These are phyloP conservation scores for Bicyclus anynana DNA, from an alignment of 1,140 invertebrate genomes.

Conservation along the genomic window DNA sequence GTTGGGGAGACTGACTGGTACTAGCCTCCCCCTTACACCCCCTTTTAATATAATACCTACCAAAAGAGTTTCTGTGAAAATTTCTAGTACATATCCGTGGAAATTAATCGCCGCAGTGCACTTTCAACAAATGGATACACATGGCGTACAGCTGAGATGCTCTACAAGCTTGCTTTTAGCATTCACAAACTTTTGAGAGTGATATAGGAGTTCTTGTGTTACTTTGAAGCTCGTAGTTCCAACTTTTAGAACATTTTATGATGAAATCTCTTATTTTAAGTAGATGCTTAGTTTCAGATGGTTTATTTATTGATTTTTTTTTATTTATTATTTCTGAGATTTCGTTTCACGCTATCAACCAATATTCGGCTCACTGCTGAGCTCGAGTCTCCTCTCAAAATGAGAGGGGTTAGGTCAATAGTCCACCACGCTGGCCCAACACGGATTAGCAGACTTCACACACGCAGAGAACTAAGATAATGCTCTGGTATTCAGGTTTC, in stretches of 20 bases:
- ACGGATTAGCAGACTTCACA: too few species aligned
- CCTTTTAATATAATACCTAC: neutral
- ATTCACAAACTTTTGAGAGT: conserved; percentile 7
- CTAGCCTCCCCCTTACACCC: too few species aligned
- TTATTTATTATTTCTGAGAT: too few species aligned
- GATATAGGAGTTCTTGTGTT: conserved; percentile 9
- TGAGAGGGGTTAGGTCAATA: too few species aligned
- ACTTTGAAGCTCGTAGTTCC: neutral
- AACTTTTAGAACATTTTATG: conserved; percentile 1
- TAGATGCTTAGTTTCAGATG: neutral
- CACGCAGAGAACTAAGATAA: too few species aligned
- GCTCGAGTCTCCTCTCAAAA: too few species aligned
- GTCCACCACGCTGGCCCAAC: too few species aligned
- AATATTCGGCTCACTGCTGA: too few species aligned
- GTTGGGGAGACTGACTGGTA: too few species aligned
- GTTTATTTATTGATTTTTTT: too few species aligned
- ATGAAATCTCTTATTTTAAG: neutral
- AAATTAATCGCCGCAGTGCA: neutral
- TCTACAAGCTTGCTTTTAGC: conserved; percentile 4
- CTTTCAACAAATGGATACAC: conserved; percentile 2
- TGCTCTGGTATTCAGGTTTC: too few species aligned
- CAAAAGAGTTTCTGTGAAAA: neutral
- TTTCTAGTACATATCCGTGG: neutral
- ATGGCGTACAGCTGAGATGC: conserved; percentile 1
- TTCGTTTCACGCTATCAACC: too few species aligned